Evolutionary conservation across 2,113 vertebrate species (phyloP).

Genomic region (Chionis minor): DNA sequence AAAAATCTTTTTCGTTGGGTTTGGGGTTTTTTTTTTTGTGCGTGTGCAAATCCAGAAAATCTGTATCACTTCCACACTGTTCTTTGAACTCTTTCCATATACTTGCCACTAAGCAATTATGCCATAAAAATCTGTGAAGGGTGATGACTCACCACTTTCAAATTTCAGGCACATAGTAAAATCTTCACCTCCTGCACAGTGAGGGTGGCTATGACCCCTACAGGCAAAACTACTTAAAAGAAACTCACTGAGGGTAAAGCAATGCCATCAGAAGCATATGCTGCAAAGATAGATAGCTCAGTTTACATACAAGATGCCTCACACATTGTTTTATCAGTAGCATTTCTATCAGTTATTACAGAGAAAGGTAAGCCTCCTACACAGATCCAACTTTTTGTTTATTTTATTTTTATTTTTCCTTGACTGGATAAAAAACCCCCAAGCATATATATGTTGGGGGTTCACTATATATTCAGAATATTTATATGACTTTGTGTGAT

Average conservation of each 20-base stretch:
- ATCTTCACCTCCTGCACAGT: conserved; percentile 7
- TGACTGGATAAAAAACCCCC: background rate
- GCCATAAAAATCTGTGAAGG: background rate
- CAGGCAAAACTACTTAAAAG: conserved; percentile 12
- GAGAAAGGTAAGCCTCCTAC: background rate
- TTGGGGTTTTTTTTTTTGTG: background rate
- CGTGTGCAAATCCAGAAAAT: background rate
- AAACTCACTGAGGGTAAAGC: background rate
- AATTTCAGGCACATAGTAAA: conserved; percentile 29
- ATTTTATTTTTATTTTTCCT: background rate
- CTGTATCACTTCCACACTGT: background rate
- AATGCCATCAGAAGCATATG: background rate
- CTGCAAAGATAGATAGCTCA: background rate
- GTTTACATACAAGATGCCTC: background rate
- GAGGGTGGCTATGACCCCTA: background rate
- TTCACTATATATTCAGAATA: background rate
- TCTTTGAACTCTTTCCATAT: background rate
- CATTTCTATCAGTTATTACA: background rate
- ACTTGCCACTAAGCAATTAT: background rate
- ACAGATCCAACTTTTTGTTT: background rate
- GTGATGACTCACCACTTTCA: conserved; percentile 4
- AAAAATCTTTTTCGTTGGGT: background rate
- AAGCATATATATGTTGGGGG: too few species aligned
- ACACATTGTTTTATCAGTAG: background rate
- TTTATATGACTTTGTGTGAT: background rate